Conservation (phyloP, 2,797 vertebrate genomes). For the Amniataba percoides region DNA sequence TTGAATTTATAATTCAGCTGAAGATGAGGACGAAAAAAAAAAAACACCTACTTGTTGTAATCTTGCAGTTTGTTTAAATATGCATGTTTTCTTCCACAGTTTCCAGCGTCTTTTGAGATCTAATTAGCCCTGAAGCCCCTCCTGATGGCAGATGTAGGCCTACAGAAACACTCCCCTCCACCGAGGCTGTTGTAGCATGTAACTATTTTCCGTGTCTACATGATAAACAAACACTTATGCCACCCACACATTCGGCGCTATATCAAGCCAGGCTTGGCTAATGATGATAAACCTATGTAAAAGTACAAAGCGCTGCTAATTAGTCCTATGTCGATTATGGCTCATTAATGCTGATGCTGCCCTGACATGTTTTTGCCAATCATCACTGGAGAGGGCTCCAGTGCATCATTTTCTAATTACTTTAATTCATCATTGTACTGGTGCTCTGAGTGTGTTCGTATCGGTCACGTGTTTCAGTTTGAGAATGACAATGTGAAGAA, state of each 20-base stretch:
- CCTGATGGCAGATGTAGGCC: slow-evolving; percentile 56
- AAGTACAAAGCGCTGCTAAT: slow-evolving; percentile 79
- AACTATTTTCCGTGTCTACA: slow-evolving; percentile 81
- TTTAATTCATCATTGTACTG: slow-evolving; percentile 61
- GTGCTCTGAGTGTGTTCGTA: slow-evolving; percentile 23
- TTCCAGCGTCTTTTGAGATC: slow-evolving; percentile 70
- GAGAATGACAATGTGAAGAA: background rate
- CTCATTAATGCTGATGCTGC: slow-evolving; percentile 77
- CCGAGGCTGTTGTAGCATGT: slow-evolving; percentile 74
- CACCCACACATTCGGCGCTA: slow-evolving; percentile 63
- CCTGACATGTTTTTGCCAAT: slow-evolving; percentile 79
- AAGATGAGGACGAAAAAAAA: slow-evolving; percentile 5
- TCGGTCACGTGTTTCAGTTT: background rate
- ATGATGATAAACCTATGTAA: slow-evolving; percentile 83
- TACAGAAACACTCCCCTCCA: slow-evolving; percentile 42
- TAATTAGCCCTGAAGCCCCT: slow-evolving; percentile 65
- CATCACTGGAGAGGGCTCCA: slow-evolving; percentile 56
- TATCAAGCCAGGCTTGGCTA: slow-evolving; percentile 77
- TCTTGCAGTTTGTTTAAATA: slow-evolving; percentile 45
- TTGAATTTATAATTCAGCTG: slow-evolving; percentile 53
- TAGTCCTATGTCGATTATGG: slow-evolving; percentile 75
- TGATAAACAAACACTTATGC: slow-evolving; percentile 78
- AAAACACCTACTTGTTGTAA: slow-evolving; percentile 24
- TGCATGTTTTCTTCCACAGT: slow-evolving; percentile 50
- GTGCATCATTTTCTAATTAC: slow-evolving; percentile 69